Base-by-base conservation (phyloP, 2,113 vertebrate genomes). In the Oncorhynchus clarkii region DNA sequence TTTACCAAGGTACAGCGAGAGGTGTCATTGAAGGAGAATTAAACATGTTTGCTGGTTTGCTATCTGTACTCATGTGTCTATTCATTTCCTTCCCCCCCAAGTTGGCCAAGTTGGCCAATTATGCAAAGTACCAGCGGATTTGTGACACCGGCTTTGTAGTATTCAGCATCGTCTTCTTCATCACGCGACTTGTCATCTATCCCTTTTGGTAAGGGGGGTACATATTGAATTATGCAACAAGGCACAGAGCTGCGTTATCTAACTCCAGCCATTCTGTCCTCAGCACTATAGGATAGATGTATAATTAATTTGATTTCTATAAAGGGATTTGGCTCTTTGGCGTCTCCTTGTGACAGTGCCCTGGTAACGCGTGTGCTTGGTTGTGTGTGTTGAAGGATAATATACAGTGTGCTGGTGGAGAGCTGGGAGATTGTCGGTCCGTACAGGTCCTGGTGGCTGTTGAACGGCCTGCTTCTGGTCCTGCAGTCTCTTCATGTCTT, bases 61-160 rank as follows among this genome's bases (percentile, higher is more conserved):
- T 14, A 18, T 54, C 51, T 72, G 20, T 65, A 31, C 29, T 66
- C 45, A 22, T 49, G n/a, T 18, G 34, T 16, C 51, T 73, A 60
- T 74, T 64, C 24, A 76, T 71, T 45, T 3, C 5, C 11, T 71
- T 72, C 12, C 93, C 88, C 81, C 81, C 60, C 39, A 82, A 99
- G 97, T 95, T 95, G 88, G 95, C 97, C 88, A 99, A 99, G 93
- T 91, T 99, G 94, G 95, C 97, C 87, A 98, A 97, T 92, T 99
- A 99, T 11, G 96, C 96, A 88, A 98, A 97, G 88, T 98, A 93
- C 95, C 97, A 98, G 93, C 95, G 91, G 89, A 87, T 97, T 72
- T 98, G 96, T 84, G 96, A 97, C 85, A 89, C 95, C 85, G 88
- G 96, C 79, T 99, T 98, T 91, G 79, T 96, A 85, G 88, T 94